phyloP scores from a whole-genome alignment of 2,113 vertebrate species.

The Alligator mississippiensis region DNA sequence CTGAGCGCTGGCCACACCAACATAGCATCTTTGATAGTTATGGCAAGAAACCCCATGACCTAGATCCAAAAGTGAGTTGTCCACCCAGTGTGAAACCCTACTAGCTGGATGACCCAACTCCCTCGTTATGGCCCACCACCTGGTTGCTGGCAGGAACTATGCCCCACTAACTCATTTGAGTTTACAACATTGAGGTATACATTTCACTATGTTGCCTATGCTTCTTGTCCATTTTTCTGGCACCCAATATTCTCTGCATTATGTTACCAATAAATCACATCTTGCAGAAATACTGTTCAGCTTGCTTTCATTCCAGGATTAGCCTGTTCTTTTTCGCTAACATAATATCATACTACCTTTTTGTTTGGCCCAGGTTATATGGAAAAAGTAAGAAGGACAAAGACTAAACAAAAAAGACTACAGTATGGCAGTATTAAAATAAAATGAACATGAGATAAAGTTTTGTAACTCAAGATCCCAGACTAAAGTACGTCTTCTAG shows the following conservation, averaged over 20 bases:
- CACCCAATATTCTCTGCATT: no score
- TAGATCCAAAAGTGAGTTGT: no score
- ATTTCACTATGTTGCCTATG: not conserved
- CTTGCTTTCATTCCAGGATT: not conserved
- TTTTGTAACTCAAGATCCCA: not conserved
- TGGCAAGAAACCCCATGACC: no score
- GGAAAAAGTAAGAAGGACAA: not conserved
- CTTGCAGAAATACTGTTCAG: accelerated
- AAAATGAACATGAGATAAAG: not conserved
- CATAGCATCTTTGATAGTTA: no score
- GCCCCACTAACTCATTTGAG: no score
- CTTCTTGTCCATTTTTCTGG: not conserved
- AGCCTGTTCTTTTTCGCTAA: not conserved
- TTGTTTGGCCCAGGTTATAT: accelerated
- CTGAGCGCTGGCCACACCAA: no score
- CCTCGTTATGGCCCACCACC: no score
- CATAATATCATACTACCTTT: not conserved
- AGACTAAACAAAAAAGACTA: not conserved
- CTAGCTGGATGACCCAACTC: no score
- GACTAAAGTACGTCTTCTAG: not conserved
- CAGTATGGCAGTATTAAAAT: not conserved
- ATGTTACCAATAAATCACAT: not conserved
- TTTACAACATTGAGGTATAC: no score
- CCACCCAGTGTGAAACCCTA: no score
- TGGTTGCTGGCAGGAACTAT: no score